Base-by-base conservation (phyloP, 2,797 vertebrate species). In the Pteropus rufus region DNA sequence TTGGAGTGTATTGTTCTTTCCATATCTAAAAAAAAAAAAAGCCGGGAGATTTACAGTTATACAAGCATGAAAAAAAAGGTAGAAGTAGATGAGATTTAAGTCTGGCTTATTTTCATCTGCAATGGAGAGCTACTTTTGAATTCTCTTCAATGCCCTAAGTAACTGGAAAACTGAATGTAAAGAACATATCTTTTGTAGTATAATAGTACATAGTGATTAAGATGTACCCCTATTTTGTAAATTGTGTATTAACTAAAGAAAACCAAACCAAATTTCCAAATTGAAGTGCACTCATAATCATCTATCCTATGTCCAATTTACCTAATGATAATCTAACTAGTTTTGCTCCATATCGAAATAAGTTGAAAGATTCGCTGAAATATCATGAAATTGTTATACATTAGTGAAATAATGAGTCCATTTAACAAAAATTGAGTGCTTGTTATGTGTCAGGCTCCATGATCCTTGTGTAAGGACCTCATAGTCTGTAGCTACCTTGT, bases 311-410 rank as follows among this genome's bases (percentile, higher is more conserved):
- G 77, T 81, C 14, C 77, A 16, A 54, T 69, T 88, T 91, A 86
- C 36, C 12, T 83, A 88, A 58, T 94, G 36, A 12, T 76, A 79
- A 44, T 90, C 39, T 88, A 52, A 92, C 24, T 86, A 73, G 41
- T 58, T 77, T 14, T 90, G 24, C 3, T 34, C 19, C n/a, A 31
- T 89, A 29, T 89, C 36, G 95, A 84, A 95, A 86, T 84, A 93
- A 90, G 67, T 89, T 76, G 46, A 89, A 91, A 86, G 1, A 83
- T 67, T 96, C 95, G 93, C 67, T 92, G 49, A 94, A 96, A 85
- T 87, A 49, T 39, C n/a, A 73, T 88, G 26, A 96, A 92, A 70
- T 96, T 70, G 8, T 95, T 96, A 93, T 80, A 95, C 41, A 72
- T 91, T 81, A 79, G 16, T 91, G 23, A 91, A 89, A 34, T 94